Conservation (phyloP, 1,140 invertebrate species). For the Neocloeon triangulifer region DNA sequence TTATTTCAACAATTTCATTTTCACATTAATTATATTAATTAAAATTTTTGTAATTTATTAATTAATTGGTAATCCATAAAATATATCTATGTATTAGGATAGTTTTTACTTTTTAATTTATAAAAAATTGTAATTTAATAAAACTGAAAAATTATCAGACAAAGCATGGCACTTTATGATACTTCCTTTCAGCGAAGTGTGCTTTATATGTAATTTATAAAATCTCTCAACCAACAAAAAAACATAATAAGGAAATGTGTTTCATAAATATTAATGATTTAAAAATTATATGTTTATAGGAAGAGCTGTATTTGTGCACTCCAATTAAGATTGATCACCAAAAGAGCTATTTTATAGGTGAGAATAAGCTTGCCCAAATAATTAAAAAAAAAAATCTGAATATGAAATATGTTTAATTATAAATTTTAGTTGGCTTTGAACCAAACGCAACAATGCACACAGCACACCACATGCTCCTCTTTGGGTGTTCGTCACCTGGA, state of each 20-base stretch:
- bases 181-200: too few species aligned
- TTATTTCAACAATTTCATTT: too few species aligned
- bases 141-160: too few species aligned
- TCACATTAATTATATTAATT: too few species aligned
- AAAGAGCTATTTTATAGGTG: conserved; percentile 53
- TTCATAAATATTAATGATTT: background rate
- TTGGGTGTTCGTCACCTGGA: conserved; percentile 75
- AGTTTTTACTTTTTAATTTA: too few species aligned
- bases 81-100: too few species aligned
- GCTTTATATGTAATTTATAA: too few species aligned
- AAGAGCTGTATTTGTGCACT: conserved; percentile 66
- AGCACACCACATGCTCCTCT: conserved; percentile 91
- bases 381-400: conserved; percentile 7
- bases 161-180: too few species aligned
- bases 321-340: conserved; percentile 47
- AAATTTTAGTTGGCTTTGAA: conserved; percentile 57
- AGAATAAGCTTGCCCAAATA: conserved; percentile 11
- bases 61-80: too few species aligned
- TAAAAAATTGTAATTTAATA: too few species aligned
- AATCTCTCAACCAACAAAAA: too few species aligned
- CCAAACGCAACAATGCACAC: conserved; percentile 78
- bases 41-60: too few species aligned
- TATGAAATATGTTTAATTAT: conserved; percentile 5
- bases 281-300: conserved; percentile 22
- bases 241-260: conserved; percentile 9